These are phyloP conservation scores for Toxotes lorentzi DNA, from an alignment of 2,797 vertebrate genomes.

Conservation along the genomic window DNA sequence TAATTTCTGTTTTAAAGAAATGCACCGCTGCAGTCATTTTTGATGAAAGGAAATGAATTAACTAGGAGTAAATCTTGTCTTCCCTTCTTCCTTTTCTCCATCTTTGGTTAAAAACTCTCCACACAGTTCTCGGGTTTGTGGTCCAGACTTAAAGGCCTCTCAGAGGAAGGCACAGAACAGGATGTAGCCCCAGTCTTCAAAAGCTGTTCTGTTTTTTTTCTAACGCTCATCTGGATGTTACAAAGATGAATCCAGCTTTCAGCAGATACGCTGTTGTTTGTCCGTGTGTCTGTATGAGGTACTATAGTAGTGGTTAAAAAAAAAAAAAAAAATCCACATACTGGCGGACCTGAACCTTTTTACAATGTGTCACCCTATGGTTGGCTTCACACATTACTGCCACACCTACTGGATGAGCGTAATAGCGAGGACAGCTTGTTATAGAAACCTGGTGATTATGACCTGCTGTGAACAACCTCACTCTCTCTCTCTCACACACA, in stretches of 20 bases:
- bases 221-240: conserved; percentile 10
- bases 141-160: conserved; percentile 27
- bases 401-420: conserved; percentile 55
- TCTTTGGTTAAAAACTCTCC: conserved; percentile 38
- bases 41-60: conserved; percentile 13
- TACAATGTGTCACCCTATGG: conserved; percentile 11
- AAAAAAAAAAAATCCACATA: conserved; percentile 2
- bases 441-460: conserved; percentile 70
- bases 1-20: neutral
- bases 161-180: conserved; percentile 28
- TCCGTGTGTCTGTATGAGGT: neutral
- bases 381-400: conserved; percentile 39
- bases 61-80: conserved; percentile 23
- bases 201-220: conserved; percentile 20
- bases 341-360: conserved; percentile 20
- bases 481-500: conserved; percentile 23
- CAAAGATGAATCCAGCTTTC: conserved; percentile 22
- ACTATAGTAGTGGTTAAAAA: neutral
- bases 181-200: conserved; percentile 13
- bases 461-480: conserved; percentile 67
- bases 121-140: conserved; percentile 26
- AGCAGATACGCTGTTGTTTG: conserved; percentile 5
- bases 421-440: conserved; percentile 62
- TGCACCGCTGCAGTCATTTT: conserved; percentile 3
- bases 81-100: conserved; percentile 11